Evolutionary conservation across 2,888 invertebrate genomes (phyloP).

Genomic region (Drosophila suboccidentalis): DNA sequence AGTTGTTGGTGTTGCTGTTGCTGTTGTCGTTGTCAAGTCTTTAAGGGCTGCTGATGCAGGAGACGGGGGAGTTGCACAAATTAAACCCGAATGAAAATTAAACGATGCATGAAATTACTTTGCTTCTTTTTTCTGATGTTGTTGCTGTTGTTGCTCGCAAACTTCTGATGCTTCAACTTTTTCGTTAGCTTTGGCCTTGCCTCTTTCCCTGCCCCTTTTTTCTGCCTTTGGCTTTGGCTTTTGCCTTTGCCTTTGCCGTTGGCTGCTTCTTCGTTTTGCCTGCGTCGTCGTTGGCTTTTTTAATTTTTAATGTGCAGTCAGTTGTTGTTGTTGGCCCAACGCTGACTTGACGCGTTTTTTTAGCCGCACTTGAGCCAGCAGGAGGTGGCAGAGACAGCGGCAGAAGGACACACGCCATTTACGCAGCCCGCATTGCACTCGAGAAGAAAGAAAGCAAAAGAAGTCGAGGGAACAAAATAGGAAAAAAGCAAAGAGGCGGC

Average conservation of each 20-base stretch:
- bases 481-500: slow-evolving; percentile 13
- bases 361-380: slow-evolving; percentile 23
- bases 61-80: slow-evolving; percentile 77
- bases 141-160: slow-evolving; percentile 43
- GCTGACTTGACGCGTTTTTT: slow-evolving; percentile 47
- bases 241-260: slow-evolving; percentile 14
- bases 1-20: slow-evolving; percentile 12
- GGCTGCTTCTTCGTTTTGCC: slow-evolving; percentile 23
- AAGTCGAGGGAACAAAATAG: slow-evolving; percentile 8
- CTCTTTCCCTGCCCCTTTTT: not conserved
- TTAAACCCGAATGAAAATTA: slow-evolving; percentile 84
- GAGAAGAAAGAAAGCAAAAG: slow-evolving; percentile 7
- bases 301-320: slow-evolving; percentile 80
- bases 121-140: slow-evolving; percentile 52
- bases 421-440: slow-evolving; percentile 65
- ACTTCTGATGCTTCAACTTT: slow-evolving; percentile 58
- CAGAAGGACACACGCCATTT: slow-evolving; percentile 76
- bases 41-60: not conserved
- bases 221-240: slow-evolving; percentile 20
- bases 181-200: slow-evolving; percentile 52
- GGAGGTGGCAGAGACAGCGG: not conserved
- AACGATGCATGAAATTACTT: slow-evolving; percentile 84
- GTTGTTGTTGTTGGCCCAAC: slow-evolving; percentile 61
- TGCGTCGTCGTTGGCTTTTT: slow-evolving; percentile 63
- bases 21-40: slow-evolving; percentile 36